These are phyloP conservation scores for Trachelipus rathkii DNA, from an alignment of 1,140 invertebrate genomes.

Conservation along the genomic window DNA sequence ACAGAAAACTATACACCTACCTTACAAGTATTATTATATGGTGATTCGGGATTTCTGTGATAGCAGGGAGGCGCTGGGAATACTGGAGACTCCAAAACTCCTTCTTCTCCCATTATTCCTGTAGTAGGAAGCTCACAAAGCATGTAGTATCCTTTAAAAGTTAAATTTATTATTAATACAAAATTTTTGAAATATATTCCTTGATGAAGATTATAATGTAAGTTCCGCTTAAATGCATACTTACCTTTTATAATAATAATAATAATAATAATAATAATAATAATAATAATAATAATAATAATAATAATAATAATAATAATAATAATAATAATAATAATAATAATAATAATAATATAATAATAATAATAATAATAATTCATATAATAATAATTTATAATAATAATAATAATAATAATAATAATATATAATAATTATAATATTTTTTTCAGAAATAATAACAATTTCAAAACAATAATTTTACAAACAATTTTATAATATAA, in stretches of 20 bases:
- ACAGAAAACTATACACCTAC: constrained; percentile 17
- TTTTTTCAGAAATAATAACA: no score
- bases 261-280: no score
- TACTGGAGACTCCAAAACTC: constrained; percentile 34
- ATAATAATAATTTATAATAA: neutral
- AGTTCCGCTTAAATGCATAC: no score
- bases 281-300: neutral
- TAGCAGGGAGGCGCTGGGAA: constrained; percentile 40
- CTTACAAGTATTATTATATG: constrained; percentile 35
- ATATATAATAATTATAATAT: no score
- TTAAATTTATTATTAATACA: no score
- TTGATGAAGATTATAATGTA: no score
- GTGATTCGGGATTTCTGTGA: constrained; percentile 31
- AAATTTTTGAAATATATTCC: no score
- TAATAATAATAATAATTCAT: neutral
- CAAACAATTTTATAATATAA: no score
- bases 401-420: no score
- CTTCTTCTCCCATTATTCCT: constrained; percentile 32
- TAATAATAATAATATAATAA: neutral
- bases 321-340: neutral
- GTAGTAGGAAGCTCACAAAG: constrained; percentile 34
- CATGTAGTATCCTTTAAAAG: constrained; percentile 34
- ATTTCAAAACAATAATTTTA: no score
- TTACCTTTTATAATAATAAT: no score
- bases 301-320: no score